These are phyloP conservation scores for Matsumurasca onukii DNA, from an alignment of 1,140 invertebrate species.

Conservation along the genomic window DNA sequence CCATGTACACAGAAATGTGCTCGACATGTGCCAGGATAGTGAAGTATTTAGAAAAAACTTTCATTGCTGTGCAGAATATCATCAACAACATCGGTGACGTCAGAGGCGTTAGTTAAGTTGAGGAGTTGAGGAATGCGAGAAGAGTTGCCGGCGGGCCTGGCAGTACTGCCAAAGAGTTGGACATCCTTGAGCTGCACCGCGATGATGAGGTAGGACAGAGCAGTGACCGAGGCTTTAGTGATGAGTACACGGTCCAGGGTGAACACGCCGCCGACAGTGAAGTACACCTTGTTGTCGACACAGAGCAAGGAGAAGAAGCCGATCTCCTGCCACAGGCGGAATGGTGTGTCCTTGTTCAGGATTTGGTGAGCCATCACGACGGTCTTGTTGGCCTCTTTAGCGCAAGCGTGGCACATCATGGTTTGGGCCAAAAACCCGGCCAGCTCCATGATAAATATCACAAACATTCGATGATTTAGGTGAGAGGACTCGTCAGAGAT, in stretches of 20 bases:
- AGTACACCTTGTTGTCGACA: background rate
- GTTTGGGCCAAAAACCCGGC: background rate
- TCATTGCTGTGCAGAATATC: too few species aligned
- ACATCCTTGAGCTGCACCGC: constrained; percentile 3
- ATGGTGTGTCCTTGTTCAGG: background rate
- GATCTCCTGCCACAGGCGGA: background rate
- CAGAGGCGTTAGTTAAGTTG: too few species aligned
- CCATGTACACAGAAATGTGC: too few species aligned
- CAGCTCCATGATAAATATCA: background rate
- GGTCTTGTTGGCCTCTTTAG: background rate
- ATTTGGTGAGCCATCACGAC: background rate
- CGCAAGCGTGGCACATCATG: background rate
- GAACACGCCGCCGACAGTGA: constrained; percentile 3
- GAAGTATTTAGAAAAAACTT: too few species aligned
- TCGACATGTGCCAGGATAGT: too few species aligned
- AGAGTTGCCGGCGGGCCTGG: too few species aligned
- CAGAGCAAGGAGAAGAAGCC: background rate
- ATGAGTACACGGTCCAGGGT: background rate
- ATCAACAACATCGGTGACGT: too few species aligned
- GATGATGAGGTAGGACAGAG: constrained; percentile 7
- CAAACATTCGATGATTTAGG: background rate
- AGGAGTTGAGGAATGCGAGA: too few species aligned
- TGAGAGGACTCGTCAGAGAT: background rate
- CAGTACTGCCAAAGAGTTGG: too few species aligned
- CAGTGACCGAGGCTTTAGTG: background rate